phyloP scores from a whole-genome alignment of 2,888 invertebrate species.

The Schizaphis graminum region DNA sequence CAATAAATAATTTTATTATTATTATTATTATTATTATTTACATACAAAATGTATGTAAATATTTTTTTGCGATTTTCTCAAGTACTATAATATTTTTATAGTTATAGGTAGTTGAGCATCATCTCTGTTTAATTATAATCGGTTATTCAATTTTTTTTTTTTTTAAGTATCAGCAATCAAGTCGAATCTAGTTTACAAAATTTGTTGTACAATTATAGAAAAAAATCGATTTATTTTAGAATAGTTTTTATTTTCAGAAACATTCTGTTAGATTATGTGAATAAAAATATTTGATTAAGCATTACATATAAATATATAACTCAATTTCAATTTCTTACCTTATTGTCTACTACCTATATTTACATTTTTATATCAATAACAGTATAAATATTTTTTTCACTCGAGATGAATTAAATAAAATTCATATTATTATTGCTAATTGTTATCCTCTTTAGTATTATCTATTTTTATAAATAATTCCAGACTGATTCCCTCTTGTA shows the following conservation, averaged over 20 bases:
- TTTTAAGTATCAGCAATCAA: neutral
- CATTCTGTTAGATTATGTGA: neutral
- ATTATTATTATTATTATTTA: no score
- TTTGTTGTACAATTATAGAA: neutral
- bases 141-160: neutral
- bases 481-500: no score
- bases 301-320: neutral
- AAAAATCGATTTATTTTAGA: neutral
- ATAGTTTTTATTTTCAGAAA: neutral
- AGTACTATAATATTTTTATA: neutral
- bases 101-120: neutral
- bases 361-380: neutral
- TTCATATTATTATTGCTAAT: no score
- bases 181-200: neutral
- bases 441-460: neutral
- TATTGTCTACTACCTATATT: neutral
- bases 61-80: neutral
- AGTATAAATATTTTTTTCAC: neutral
- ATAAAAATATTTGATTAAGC: neutral
- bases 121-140: neutral
- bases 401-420: neutral
- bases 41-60: neutral
- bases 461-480: no score
- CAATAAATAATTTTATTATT: neutral
- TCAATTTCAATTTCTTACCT: neutral